phyloP scores from a whole-genome alignment of 2,113 vertebrate genomes.

The Microcebus murinus region DNA sequence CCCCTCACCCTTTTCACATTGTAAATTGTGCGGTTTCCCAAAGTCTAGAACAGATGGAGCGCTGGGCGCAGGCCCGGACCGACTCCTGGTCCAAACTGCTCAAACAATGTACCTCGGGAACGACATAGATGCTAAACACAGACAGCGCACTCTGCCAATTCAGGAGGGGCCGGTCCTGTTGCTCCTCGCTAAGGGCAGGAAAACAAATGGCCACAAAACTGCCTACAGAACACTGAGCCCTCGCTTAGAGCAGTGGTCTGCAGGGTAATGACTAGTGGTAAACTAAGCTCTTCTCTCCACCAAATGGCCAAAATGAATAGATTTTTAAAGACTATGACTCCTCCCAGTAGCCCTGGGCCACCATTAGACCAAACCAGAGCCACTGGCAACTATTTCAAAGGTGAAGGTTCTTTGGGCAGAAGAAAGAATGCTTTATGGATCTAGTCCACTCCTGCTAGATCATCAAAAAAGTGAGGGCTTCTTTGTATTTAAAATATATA shows the following conservation, averaged over 20 bases:
- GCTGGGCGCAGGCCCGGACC: not conserved
- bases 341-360: not conserved
- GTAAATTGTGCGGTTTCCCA: not conserved
- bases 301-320: not conserved
- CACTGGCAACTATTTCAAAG: not conserved
- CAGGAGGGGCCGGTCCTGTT: rapidly evolving
- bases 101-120: not conserved
- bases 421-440: not conserved
- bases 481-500: not conserved
- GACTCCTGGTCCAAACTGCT: not conserved
- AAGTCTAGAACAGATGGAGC: slow-evolving; percentile 12
- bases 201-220: not conserved
- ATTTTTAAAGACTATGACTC: not conserved
- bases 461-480: not conserved
- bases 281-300: not conserved
- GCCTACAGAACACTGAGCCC: not conserved
- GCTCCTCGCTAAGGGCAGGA: not conserved
- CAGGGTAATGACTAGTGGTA: not conserved
- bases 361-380: slow-evolving; percentile 23
- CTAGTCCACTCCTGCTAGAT: not conserved
- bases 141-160: not conserved
- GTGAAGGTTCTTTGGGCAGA: not conserved
- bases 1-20: not conserved
- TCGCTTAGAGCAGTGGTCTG: not conserved
- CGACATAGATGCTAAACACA: not conserved